phyloP scores from a whole-genome alignment of 2,113 vertebrate genomes.

The Chaetorhynchus papuensis region DNA sequence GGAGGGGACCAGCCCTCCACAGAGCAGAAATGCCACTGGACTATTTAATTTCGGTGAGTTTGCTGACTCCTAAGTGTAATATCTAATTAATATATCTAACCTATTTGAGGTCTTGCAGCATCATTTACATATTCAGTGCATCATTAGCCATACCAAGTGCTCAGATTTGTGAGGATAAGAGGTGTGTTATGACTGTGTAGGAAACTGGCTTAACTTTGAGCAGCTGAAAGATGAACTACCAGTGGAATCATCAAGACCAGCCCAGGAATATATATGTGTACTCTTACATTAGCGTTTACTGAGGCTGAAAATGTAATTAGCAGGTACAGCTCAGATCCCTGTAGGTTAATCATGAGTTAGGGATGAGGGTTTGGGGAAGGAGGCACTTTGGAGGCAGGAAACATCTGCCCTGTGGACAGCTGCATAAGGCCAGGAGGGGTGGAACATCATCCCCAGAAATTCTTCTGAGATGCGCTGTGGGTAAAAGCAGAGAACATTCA shows the following conservation, averaged over 20 bases:
- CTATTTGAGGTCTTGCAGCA: neutral
- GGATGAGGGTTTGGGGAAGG: neutral
- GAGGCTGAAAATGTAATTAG: neutral
- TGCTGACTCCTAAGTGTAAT: neutral
- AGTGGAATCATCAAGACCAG: neutral
- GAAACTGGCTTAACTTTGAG: neutral
- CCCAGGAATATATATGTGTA: neutral
- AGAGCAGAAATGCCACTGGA: neutral
- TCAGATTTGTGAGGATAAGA: neutral
- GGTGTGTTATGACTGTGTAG: neutral
- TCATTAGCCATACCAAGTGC: neutral
- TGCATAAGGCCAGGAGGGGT: neutral
- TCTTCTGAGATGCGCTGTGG: neutral
- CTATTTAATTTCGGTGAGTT: neutral
- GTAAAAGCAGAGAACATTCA: neutral
- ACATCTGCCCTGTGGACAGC: neutral
- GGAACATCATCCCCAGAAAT: neutral
- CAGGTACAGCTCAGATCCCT: neutral
- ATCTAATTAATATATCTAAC: neutral
- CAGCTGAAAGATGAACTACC: neutral
- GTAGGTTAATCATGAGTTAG: neutral
- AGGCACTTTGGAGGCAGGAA: neutral
- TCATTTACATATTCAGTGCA: neutral
- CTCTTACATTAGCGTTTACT: neutral
- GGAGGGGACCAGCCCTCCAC: neutral